Evolutionary conservation across 2,888 invertebrate genomes (phyloP).

Genomic region (Folsomia manolachei): DNA sequence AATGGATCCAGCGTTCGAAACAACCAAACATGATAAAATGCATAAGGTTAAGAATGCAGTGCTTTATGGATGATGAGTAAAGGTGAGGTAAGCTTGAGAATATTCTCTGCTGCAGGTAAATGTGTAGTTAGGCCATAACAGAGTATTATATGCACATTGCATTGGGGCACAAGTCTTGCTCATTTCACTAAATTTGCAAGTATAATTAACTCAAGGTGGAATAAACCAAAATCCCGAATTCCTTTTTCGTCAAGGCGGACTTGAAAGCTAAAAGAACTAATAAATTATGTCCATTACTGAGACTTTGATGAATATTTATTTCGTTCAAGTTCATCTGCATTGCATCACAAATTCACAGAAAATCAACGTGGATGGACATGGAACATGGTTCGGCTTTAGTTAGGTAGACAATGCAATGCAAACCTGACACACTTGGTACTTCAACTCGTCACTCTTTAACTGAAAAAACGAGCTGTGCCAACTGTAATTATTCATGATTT

Average conservation of each 20-base stretch:
- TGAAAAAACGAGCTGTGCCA: no score
- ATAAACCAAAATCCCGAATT: constrained; percentile 16
- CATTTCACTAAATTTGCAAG: constrained; percentile 33
- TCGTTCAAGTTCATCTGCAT: background rate
- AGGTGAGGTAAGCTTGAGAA: background rate
- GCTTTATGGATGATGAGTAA: background rate
- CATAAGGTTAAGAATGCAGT: background rate
- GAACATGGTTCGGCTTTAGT: no score
- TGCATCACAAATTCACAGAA: no score
- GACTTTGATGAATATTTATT: constrained; percentile 13
- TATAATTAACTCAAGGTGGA: constrained; percentile 31
- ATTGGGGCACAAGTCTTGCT: background rate
- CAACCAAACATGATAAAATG: background rate
- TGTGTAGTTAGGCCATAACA: no score
- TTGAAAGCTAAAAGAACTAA: constrained; percentile 17
- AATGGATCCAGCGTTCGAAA: background rate
- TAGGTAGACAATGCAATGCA: no score
- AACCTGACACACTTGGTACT: no score
- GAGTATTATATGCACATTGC: background rate
- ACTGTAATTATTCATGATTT: no score
- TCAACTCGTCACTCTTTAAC: no score
- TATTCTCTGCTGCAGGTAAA: no score
- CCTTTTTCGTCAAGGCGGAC: constrained; percentile 23
- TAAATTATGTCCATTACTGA: constrained; percentile 11
- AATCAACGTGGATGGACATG: no score